A percentile compares a stretch with the other conserved stretches of the same genome.
Conservation (phyloP, 2,797 vertebrate genomes). For the Kryptopterus vitreolus region DNA sequence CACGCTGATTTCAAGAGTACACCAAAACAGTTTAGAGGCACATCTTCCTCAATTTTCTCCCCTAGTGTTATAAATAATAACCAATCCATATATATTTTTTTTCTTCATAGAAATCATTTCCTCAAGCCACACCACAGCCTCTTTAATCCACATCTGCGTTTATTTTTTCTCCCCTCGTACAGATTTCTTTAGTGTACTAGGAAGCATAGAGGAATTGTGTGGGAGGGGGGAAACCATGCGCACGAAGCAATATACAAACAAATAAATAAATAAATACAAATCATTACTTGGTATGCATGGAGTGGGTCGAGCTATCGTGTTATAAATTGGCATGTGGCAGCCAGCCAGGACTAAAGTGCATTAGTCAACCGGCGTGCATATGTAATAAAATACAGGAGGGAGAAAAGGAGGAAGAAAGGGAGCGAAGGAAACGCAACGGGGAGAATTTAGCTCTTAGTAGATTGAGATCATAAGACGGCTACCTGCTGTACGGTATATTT, state of each 20-base stretch:
- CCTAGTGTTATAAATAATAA: conserved; percentile 33
- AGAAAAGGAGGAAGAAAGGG: conserved; percentile 31
- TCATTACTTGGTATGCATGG: conserved; percentile 72
- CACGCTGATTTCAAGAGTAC: not conserved
- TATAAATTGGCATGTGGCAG: conserved; percentile 78
- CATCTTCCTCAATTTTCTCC: not conserved
- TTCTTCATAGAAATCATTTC: conserved; percentile 32
- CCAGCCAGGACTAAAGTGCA: conserved; percentile 73
- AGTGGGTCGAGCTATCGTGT: conserved; percentile 63
- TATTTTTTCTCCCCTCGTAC: not conserved
- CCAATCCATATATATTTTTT: conserved; percentile 19
- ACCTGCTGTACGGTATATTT: conserved; percentile 70
- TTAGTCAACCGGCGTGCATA: conserved; percentile 73
- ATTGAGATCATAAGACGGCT: conserved; percentile 76
- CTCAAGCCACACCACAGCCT: conserved; percentile 21
- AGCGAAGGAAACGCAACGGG: conserved; percentile 12
- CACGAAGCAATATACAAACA: conserved; percentile 68
- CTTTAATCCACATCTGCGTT: conserved; percentile 39
- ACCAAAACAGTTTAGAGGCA: not conserved
- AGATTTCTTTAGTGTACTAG: conserved; percentile 26
- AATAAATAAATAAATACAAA: conserved; percentile 46
- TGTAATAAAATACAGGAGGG: conserved; percentile 72
- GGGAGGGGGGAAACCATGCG: conserved; percentile 35
- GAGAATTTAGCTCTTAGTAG: conserved; percentile 64
- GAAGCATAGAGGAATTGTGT: conserved; percentile 53